These are phyloP conservation scores for Drosophila funebris DNA, from an alignment of 1,140 invertebrate species.

Conservation along the genomic window DNA sequence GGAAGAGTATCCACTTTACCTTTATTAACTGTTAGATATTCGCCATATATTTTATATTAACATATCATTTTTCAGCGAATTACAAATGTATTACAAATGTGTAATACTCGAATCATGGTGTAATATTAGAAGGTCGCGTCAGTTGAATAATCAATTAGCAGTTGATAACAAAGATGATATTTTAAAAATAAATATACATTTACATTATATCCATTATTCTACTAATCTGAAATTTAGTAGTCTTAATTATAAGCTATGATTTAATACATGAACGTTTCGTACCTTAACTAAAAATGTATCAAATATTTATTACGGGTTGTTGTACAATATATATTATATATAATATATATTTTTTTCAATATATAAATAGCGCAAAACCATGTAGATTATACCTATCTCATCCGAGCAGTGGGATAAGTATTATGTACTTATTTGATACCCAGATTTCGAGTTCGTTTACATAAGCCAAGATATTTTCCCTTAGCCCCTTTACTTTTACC, in stretches of 20 bases:
- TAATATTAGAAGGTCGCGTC: background rate
- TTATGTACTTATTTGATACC: background rate
- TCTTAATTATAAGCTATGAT: too few relatives aligned
- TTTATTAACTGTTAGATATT: background rate
- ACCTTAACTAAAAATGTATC: too few relatives aligned
- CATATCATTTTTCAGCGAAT: too few relatives aligned
- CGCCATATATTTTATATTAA: background rate
- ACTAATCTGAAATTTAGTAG: too few relatives aligned
- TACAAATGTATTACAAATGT: too few relatives aligned
- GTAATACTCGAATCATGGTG: background rate
- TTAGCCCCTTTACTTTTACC: background rate
- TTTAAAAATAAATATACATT: too few relatives aligned
- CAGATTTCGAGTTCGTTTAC: constrained; percentile 29
- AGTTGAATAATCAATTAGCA: background rate
- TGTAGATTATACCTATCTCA: background rate
- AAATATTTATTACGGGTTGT: too few relatives aligned
- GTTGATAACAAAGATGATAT: background rate
- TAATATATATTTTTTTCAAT: too few relatives aligned
- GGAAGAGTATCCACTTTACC: background rate
- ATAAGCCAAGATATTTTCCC: constrained; percentile 43
- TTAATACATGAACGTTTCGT: too few relatives aligned
- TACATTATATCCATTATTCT: too few relatives aligned
- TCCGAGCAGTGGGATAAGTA: background rate
- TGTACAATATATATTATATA: too few relatives aligned
- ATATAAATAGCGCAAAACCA: too few relatives aligned